phyloP scores from a whole-genome alignment of 2,888 invertebrate genomes.

The Eueremaeus valkanovi region DNA sequence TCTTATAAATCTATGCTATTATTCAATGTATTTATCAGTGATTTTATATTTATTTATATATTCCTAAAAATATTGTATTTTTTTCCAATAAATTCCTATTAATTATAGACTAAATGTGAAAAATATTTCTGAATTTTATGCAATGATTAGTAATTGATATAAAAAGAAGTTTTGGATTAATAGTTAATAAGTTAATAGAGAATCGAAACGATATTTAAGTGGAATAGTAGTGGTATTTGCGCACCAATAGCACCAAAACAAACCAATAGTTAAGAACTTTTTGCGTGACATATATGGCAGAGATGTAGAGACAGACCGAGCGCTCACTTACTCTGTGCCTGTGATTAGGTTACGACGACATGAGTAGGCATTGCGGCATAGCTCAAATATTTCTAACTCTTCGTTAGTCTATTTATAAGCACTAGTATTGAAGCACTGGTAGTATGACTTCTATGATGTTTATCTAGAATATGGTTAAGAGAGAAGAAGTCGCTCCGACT shows the following conservation, averaged over 20 bases:
- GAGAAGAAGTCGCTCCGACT: slow-evolving; percentile 84
- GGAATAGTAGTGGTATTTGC: too few species aligned
- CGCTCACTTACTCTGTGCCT: not conserved
- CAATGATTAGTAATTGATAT: not conserved
- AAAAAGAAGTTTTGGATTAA: not conserved
- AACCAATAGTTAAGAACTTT: not conserved
- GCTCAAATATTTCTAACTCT: slow-evolving; percentile 18
- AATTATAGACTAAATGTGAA: not conserved
- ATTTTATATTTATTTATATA: not conserved
- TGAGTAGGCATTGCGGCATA: not conserved
- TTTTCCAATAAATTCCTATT: too few species aligned
- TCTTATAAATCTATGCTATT: not conserved
- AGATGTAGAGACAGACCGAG: too few species aligned
- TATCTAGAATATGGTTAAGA: not conserved
- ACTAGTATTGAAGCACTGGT: not conserved
- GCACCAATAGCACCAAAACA: too few species aligned
- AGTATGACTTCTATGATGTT: not conserved
- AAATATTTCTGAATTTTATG: not conserved
- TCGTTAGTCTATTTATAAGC: slow-evolving; percentile 19
- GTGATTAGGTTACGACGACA: slow-evolving; percentile 25
- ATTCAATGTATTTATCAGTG: not conserved
- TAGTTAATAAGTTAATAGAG: not conserved
- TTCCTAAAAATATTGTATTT: too few species aligned
- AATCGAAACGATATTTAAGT: too few species aligned
- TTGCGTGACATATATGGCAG: slow-evolving; percentile 34